These are phyloP conservation scores for Eulithis prunata DNA, from an alignment of 2,888 invertebrate species.

Conservation along the genomic window DNA sequence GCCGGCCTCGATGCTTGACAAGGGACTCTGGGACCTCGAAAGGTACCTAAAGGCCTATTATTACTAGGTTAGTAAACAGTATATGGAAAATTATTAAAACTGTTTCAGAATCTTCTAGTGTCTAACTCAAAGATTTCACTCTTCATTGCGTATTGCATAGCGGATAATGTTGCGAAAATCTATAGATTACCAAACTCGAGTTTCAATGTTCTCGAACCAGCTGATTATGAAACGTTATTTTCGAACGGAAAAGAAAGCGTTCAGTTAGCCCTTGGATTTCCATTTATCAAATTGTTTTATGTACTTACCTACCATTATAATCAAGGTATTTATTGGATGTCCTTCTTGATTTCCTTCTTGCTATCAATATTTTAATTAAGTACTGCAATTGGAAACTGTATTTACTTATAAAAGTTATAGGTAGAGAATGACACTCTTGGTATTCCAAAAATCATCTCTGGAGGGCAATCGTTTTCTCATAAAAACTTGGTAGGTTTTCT, in stretches of 20 bases:
- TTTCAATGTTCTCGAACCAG: slow-evolving; percentile 27
- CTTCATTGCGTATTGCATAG: slow-evolving; percentile 13
- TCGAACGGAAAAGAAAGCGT: slow-evolving; percentile 22
- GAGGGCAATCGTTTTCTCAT: no score
- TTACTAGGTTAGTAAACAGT: no score
- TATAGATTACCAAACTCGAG: slow-evolving; percentile 18
- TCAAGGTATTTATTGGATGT: not conserved
- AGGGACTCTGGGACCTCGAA: no score
- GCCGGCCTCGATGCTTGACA: no score
- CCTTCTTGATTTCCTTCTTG: slow-evolving; percentile 1
- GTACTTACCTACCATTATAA: not conserved
- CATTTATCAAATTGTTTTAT: slow-evolving; percentile 13
- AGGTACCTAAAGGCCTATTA: no score
- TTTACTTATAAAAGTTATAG: not conserved
- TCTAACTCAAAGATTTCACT: slow-evolving; percentile 9
- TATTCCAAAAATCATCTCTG: no score
- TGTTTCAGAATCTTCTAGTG: slow-evolving; percentile 9
- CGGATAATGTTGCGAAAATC: slow-evolving; percentile 24
- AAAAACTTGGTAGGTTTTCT: no score
- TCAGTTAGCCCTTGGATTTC: slow-evolving; percentile 20
- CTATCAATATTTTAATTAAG: not conserved
- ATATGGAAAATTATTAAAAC: no score
- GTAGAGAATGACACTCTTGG: no score
- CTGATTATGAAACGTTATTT: slow-evolving; percentile 17
- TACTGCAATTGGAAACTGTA: not conserved